Evolutionary conservation across 1,140 invertebrate species (phyloP).

Genomic region (Mizuhopecten yessoensis): DNA sequence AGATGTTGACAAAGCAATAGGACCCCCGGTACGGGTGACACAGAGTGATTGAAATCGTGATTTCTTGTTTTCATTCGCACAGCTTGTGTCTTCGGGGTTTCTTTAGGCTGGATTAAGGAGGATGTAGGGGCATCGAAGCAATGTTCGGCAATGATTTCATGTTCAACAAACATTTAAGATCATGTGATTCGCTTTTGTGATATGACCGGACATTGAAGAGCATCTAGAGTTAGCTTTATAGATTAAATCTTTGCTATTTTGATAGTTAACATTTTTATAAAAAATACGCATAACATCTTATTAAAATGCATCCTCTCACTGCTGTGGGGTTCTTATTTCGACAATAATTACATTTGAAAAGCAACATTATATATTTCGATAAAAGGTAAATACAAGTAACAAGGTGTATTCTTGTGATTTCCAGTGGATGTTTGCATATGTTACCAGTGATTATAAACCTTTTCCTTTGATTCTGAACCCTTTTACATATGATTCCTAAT

Average conservation of each 20-base stretch:
- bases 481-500: too few relatives aligned
- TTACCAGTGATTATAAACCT: too few relatives aligned
- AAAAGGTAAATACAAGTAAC: too few relatives aligned
- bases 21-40: slow-evolving; percentile 2
- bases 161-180: neutral
- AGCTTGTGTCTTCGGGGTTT: slow-evolving; percentile 20
- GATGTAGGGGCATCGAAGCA: neutral
- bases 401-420: too few relatives aligned
- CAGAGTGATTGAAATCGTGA: neutral
- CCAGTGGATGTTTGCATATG: too few relatives aligned
- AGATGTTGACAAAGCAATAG: slow-evolving; percentile 17
- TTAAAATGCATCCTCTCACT: neutral
- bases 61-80: slow-evolving; percentile 33
- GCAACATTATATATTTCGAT: too few relatives aligned
- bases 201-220: neutral
- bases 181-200: neutral
- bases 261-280: neutral
- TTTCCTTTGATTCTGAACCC: too few relatives aligned
- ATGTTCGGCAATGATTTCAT: neutral
- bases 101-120: neutral
- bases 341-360: too few relatives aligned
- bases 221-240: neutral
- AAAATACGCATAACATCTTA: too few relatives aligned
- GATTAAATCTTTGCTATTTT: neutral
- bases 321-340: too few relatives aligned